These are phyloP conservation scores for Apostichopus californicus DNA, from an alignment of 35 echinoderm and acorn worm species.

Conservation along the genomic window DNA sequence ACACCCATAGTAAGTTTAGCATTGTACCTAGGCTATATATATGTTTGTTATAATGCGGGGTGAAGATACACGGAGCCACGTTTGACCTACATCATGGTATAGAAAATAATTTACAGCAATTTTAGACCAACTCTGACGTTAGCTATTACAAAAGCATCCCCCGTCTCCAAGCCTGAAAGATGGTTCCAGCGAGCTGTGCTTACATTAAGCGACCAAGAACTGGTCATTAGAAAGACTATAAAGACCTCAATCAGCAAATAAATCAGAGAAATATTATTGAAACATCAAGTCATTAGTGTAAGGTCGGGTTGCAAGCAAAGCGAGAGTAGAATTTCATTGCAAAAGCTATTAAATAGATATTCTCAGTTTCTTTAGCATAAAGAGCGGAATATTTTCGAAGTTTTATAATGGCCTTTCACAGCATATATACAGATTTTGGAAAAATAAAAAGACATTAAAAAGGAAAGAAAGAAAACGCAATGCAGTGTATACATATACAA, in stretches of 20 bases:
- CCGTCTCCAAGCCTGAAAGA: neutral
- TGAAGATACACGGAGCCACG: no score
- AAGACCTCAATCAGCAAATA: constrained; percentile 2
- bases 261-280: constrained; percentile 11
- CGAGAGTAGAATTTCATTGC: neutral
- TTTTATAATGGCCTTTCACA: no score
- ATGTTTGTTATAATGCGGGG: no score
- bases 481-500: no score
- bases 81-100: neutral
- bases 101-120: neutral
- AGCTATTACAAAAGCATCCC: neutral
- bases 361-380: no score
- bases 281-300: neutral
- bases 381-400: no score
- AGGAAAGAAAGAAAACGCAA: no score
- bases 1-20: no score
- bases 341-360: no score
- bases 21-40: no score
- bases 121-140: neutral
- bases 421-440: no score
- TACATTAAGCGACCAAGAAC: neutral
- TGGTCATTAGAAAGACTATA: neutral
- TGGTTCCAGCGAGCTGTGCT: neutral
- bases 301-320: constrained; percentile 4
- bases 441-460: no score